phyloP scores from a whole-genome alignment of 2,888 invertebrate genomes.

The Cephus pygmeus region DNA sequence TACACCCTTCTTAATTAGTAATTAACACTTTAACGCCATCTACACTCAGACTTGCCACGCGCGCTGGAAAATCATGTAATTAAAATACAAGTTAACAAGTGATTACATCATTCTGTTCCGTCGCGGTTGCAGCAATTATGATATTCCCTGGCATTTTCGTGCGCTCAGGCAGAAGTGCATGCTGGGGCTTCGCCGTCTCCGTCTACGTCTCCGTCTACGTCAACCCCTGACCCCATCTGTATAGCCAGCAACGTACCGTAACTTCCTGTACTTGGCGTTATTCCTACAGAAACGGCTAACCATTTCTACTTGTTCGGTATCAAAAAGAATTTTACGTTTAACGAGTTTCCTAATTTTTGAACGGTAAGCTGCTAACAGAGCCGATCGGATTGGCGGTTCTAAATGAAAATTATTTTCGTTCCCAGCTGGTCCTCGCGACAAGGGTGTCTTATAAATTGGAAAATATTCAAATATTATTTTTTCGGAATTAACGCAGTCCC shows the following conservation, averaged over 20 bases:
- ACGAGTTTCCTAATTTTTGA: neutral
- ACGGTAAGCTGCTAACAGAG: neutral
- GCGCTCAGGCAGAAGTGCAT: neutral
- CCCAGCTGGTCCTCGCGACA: neutral
- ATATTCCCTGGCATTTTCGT: conserved; percentile 8
- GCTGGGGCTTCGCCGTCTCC: neutral
- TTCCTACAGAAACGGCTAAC: neutral
- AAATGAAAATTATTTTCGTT: neutral
- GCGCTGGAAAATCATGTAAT: conserved; percentile 50
- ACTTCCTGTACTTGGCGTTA: neutral
- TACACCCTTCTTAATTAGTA: conserved; percentile 65
- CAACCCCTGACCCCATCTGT: neutral
- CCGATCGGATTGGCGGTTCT: neutral
- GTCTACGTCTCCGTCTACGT: neutral
- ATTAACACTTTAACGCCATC: conserved; percentile 64
- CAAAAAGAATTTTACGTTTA: neutral
- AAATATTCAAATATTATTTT: neutral
- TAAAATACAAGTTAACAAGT: conserved; percentile 51
- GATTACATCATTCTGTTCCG: conserved; percentile 44
- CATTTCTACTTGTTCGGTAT: neutral
- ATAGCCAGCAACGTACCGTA: neutral
- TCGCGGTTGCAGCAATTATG: conserved; percentile 38
- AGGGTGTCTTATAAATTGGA: neutral
- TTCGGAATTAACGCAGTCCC: neutral
- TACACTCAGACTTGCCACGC: conserved; percentile 46